Percentiles rank a stretch among this genome's conserved stretches.
These are phyloP conservation scores for Panulirus ornatus DNA, from an alignment of 1,140 invertebrate genomes.

Conservation along the genomic window DNA sequence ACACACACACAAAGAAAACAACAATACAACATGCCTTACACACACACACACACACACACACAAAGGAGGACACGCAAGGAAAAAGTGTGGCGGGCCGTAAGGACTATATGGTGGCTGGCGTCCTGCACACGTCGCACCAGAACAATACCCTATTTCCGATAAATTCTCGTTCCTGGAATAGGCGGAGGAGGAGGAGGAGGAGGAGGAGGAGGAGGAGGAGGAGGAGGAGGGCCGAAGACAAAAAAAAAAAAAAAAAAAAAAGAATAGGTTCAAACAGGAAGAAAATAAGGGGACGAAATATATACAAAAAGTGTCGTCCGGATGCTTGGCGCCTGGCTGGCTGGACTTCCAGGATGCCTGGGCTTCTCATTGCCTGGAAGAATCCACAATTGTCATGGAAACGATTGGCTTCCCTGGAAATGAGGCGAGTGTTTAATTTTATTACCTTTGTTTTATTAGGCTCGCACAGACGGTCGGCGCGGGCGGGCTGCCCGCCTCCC, in stretches of 20 bases:
- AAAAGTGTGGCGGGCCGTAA: background rate
- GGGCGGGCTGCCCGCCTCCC: background rate
- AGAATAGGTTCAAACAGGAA: too few relatives aligned
- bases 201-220: background rate
- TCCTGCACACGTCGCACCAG: too few relatives aligned
- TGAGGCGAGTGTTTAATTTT: constrained; percentile 58
- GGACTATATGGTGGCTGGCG: background rate
- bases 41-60: too few relatives aligned
- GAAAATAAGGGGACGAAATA: too few relatives aligned
- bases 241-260: too few relatives aligned
- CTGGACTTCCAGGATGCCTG: background rate
- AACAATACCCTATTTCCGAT: too few relatives aligned
- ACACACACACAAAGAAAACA: too few relatives aligned
- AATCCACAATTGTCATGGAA: constrained; percentile 56
- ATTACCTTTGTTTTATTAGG: constrained; percentile 66
- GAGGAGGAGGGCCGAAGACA: too few relatives aligned
- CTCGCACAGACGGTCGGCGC: constrained; percentile 34
- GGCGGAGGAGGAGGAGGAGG: background rate
- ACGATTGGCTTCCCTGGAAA: constrained; percentile 60
- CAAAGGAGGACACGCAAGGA: background rate
- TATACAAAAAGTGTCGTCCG: too few relatives aligned
- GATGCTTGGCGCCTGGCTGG: constrained; percentile 24
- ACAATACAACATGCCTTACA: too few relatives aligned
- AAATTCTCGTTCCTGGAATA: too few relatives aligned
- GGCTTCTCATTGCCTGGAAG: constrained; percentile 25